phyloP scores from a whole-genome alignment of 2,113 vertebrate species.

The Phalacrocorax carbo region DNA sequence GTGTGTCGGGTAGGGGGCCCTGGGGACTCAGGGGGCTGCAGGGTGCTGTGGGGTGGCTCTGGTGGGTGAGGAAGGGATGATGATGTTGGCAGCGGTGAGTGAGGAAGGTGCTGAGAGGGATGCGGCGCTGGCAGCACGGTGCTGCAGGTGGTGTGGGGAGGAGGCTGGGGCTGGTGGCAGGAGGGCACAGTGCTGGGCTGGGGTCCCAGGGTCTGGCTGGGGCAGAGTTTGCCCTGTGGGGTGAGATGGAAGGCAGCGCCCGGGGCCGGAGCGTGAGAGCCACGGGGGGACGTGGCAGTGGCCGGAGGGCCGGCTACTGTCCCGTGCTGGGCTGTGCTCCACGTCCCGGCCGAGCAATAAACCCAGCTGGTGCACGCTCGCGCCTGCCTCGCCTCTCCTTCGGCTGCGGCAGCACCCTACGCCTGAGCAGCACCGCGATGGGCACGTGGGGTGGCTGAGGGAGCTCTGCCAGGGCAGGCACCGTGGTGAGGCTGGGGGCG shows the following conservation, averaged over 20 bases:
- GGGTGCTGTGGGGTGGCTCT: background rate
- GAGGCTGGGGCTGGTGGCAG: background rate
- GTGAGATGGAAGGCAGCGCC: background rate
- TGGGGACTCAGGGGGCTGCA: background rate
- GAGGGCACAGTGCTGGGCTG: background rate
- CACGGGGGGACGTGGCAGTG: background rate
- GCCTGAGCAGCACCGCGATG: rapidly evolving
- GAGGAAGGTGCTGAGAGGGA: background rate
- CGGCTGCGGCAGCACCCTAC: rapidly evolving
- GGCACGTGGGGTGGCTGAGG: rapidly evolving
- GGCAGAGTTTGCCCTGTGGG: background rate
- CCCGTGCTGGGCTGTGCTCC: background rate
- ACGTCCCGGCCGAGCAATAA: conserved; percentile 22
- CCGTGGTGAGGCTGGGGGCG: rapidly evolving
- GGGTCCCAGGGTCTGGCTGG: background rate
- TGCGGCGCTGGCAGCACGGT: rapidly evolving
- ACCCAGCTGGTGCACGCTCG: background rate
- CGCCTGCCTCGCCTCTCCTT: background rate
- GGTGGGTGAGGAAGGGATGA: background rate
- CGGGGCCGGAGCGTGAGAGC: background rate
- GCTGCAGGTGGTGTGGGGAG: background rate
- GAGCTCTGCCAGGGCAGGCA: background rate
- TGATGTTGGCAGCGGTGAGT: background rate
- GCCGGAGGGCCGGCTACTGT: background rate
- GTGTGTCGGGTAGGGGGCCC: background rate